Evolutionary conservation across 2,797 vertebrate genomes (phyloP).

Genomic region (Pseudomugil tenellus): DNA sequence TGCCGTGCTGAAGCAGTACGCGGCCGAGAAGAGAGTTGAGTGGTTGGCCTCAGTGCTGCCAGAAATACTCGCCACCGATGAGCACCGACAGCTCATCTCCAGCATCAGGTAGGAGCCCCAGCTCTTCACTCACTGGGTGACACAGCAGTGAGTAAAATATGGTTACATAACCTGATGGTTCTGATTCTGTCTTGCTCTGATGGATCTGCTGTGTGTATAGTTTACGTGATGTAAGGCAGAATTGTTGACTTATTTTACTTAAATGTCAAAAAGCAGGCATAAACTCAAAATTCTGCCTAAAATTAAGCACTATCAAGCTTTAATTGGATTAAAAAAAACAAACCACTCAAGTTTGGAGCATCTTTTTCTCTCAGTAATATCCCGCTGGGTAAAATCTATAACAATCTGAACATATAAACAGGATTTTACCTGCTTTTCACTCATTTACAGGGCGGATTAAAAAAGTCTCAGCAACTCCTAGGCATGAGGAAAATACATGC

Average conservation of each 20-base stretch:
- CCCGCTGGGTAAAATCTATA: conserved; percentile 37
- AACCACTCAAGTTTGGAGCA: neutral
- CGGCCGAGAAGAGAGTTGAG: conserved; percentile 90
- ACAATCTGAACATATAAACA: conserved; percentile 40
- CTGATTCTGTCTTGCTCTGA: neutral
- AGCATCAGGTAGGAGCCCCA: conserved; percentile 88
- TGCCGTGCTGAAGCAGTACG: conserved; percentile 91
- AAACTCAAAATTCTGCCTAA: no score
- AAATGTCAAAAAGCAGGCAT: no score
- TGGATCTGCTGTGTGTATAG: neutral
- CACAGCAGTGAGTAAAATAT: neutral
- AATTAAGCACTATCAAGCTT: neutral
- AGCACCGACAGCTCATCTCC: conserved; percentile 88
- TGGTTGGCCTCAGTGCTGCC: conserved; percentile 89
- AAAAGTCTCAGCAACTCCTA: conserved; percentile 19
- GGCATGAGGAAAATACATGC: conserved; percentile 24
- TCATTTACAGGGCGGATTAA: conserved; percentile 53
- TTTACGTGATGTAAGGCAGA: neutral
- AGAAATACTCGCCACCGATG: conserved; percentile 86
- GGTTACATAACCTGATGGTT: neutral
- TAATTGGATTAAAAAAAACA: neutral
- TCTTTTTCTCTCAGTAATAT: neutral
- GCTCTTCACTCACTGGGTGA: conserved; percentile 5
- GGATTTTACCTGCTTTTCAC: conserved; percentile 50
- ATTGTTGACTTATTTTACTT: neutral